phyloP scores from a whole-genome alignment of 2,113 vertebrate genomes.

The Sylvilagus bachmani region DNA sequence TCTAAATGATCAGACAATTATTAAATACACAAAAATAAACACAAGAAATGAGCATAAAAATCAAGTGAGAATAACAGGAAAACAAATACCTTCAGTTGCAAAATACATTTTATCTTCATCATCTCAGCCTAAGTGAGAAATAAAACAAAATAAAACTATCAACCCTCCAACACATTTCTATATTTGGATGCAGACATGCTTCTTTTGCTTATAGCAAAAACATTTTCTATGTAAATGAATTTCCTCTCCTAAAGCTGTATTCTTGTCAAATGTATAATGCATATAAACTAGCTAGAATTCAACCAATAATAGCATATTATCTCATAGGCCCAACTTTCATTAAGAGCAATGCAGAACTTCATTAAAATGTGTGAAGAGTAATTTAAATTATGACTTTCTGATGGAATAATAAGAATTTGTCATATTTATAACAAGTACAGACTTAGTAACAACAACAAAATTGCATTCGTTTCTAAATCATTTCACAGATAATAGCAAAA shows the following conservation, averaged over 20 bases:
- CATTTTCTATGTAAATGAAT: conserved; percentile 83
- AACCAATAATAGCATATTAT: conserved; percentile 80
- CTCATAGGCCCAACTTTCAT: conserved; percentile 79
- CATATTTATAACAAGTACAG: conserved; percentile 76
- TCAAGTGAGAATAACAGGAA: conserved; percentile 22
- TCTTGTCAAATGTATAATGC: conserved; percentile 79
- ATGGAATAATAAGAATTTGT: conserved; percentile 78
- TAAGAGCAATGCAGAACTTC: conserved; percentile 79
- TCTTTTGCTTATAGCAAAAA: conserved; percentile 73
- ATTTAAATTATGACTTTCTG: conserved; percentile 81
- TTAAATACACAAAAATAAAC: not conserved
- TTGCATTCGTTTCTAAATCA: conserved; percentile 71
- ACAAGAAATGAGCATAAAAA: conserved; percentile 24
- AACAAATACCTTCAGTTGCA: not conserved
- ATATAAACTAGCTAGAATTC: conserved; percentile 79
- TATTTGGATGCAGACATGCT: conserved; percentile 61
- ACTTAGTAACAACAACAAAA: conserved; percentile 71
- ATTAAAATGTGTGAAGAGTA: conserved; percentile 74
- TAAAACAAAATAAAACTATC: conserved; percentile 40
- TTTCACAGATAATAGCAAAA: conserved; percentile 47
- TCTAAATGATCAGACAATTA: not conserved
- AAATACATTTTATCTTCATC: conserved; percentile 24
- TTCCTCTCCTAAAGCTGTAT: conserved; percentile 75
- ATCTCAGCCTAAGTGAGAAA: conserved; percentile 13
- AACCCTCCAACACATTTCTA: conserved; percentile 65